A percentile compares a stretch with the other conserved stretches of the same genome.
phyloP scores from a whole-genome alignment of 2,113 vertebrate genomes.

The Gymnogyps californianus region DNA sequence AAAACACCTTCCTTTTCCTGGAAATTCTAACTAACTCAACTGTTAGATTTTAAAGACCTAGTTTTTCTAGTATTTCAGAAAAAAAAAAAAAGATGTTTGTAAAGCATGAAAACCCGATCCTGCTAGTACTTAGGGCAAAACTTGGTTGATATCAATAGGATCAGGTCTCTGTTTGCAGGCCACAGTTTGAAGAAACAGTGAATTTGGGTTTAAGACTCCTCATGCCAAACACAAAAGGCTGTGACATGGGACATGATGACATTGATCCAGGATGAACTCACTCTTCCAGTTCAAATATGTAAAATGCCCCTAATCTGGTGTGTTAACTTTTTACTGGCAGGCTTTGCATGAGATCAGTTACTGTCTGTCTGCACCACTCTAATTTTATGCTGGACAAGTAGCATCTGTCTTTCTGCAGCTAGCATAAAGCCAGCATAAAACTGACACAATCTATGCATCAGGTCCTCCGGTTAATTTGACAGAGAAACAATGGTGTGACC shows the following conservation, averaged over 20 bases:
- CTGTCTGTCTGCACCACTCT: background rate
- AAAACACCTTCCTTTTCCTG: background rate
- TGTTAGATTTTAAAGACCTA: background rate
- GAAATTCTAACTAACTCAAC: background rate
- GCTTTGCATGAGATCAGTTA: background rate
- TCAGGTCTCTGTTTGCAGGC: background rate
- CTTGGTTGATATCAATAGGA: background rate
- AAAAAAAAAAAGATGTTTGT: background rate
- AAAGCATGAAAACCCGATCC: background rate
- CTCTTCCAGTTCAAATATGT: background rate
- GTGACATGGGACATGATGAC: background rate
- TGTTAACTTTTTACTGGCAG: slow-evolving; percentile 13
- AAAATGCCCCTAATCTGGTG: background rate
- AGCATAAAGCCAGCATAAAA: background rate
- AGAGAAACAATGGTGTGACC: background rate
- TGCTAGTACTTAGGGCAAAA: background rate
- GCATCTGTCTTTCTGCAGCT: slow-evolving; percentile 17
- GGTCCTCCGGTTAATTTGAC: background rate
- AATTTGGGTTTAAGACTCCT: background rate
- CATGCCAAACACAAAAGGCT: background rate
- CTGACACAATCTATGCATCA: background rate
- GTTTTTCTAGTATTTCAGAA: background rate
- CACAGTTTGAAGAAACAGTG: background rate
- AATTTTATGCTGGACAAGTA: background rate
- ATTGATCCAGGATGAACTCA: background rate